These are phyloP conservation scores for Apodemia duryi DNA, from an alignment of 2,888 invertebrate genomes.

Conservation along the genomic window DNA sequence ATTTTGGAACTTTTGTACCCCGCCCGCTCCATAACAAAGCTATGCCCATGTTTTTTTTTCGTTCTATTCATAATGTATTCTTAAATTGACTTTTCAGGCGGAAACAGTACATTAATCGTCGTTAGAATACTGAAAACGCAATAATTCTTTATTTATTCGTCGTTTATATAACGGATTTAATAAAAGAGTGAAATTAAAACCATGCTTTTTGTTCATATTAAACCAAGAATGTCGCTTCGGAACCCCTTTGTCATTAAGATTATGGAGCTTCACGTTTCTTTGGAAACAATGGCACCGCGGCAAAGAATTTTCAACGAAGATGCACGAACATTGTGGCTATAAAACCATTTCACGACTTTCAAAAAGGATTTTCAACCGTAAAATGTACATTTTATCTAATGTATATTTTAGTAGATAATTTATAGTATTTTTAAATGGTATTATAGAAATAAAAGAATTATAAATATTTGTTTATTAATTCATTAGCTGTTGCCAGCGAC, in stretches of 20 bases:
- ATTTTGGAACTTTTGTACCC: no score
- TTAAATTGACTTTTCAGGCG: neutral
- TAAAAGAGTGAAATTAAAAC: conserved; percentile 8
- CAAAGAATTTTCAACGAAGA: conserved; percentile 13
- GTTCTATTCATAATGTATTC: no score
- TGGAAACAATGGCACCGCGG: conserved; percentile 8
- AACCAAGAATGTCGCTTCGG: conserved; percentile 5
- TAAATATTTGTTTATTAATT: no score
- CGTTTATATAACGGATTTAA: neutral
- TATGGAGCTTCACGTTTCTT: conserved; percentile 6
- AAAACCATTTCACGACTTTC: conserved; percentile 10
- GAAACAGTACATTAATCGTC: neutral
- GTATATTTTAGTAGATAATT: neutral
- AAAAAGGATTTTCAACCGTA: conserved; percentile 4
- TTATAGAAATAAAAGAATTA: neutral
- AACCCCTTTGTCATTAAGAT: conserved; percentile 14
- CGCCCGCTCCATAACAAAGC: no score
- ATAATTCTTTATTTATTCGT: neutral
- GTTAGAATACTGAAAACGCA: neutral
- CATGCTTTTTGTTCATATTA: conserved; percentile 11
- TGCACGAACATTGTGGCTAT: conserved; percentile 10
- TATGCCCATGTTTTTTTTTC: no score
- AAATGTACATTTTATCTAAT: conserved; percentile 8
- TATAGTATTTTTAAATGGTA: neutral
- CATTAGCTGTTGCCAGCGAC: no score